Conservation (phyloP, 2,113 vertebrate species). For the Phyllostomus hastatus region DNA sequence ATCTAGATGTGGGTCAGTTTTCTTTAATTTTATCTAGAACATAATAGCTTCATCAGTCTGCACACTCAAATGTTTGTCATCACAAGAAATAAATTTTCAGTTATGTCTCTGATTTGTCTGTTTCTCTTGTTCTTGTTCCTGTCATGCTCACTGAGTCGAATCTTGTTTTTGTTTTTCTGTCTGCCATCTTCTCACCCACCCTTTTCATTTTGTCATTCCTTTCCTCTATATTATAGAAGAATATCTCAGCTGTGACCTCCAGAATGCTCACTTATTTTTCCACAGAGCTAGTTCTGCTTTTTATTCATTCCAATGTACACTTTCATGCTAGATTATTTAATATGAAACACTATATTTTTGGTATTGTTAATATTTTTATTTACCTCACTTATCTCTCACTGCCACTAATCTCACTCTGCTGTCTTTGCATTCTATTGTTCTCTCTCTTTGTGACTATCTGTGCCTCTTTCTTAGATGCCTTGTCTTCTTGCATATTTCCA, state of each 20-base stretch:
- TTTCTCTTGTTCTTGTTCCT: not conserved
- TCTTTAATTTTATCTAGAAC: not conserved
- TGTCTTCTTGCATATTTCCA: not conserved
- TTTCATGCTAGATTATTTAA: not conserved
- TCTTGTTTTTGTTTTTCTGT: not conserved
- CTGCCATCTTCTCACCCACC: not conserved
- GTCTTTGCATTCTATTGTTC: not conserved
- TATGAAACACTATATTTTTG: not conserved
- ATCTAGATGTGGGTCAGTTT: not conserved
- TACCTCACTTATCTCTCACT: not conserved
- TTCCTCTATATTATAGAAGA: not conserved
- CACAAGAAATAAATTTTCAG: not conserved
- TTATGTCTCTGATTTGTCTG: not conserved
- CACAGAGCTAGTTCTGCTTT: not conserved
- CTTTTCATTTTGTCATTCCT: not conserved
- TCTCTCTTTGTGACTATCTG: not conserved
- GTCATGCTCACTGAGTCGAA: not conserved
- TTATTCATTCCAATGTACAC: not conserved
- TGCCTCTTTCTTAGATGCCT: not conserved
- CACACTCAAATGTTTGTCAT: not conserved
- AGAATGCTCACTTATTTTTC: not conserved
- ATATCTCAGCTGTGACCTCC: not conserved
- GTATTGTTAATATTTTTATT: not conserved
- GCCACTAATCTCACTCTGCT: not conserved
- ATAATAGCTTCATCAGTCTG: not conserved